phyloP scores from a whole-genome alignment of 2,888 invertebrate species.

The Sesia bembeciformis region DNA sequence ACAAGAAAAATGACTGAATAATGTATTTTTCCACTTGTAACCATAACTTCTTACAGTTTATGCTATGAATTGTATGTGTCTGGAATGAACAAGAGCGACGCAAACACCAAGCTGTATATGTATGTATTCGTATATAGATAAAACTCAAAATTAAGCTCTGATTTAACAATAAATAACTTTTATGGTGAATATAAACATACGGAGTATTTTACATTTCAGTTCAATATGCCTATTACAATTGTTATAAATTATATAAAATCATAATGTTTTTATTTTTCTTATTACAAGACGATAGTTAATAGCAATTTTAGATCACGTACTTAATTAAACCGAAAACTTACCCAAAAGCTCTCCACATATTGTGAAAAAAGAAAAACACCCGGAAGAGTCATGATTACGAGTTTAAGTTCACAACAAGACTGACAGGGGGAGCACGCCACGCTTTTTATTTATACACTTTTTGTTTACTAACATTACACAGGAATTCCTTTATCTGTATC shows the following conservation, averaged over 20 bases:
- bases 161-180: too few species aligned
- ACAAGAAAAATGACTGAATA: conserved; percentile 57
- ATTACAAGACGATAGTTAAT: background rate
- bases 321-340: conserved; percentile 27
- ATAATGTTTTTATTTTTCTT: too few species aligned
- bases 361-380: conserved; percentile 59
- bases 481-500: conserved; percentile 40
- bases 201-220: too few species aligned
- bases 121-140: too few species aligned
- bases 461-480: conserved; percentile 69
- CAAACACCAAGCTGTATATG: background rate
- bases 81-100: background rate
- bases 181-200: too few species aligned
- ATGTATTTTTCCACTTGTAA: conserved; percentile 41
- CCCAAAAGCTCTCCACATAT: conserved; percentile 67
- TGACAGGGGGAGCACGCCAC: conserved; percentile 39
- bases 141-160: too few species aligned
- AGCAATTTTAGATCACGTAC: background rate
- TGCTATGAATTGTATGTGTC: conserved; percentile 15
- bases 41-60: conserved; percentile 34
- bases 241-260: too few species aligned
- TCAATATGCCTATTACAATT: too few species aligned
- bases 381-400: conserved; percentile 57
- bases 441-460: conserved; percentile 62
- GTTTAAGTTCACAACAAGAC: conserved; percentile 45